These are phyloP conservation scores for Onychomys leucogaster DNA, from an alignment of 2,797 vertebrate species.

Conservation along the genomic window DNA sequence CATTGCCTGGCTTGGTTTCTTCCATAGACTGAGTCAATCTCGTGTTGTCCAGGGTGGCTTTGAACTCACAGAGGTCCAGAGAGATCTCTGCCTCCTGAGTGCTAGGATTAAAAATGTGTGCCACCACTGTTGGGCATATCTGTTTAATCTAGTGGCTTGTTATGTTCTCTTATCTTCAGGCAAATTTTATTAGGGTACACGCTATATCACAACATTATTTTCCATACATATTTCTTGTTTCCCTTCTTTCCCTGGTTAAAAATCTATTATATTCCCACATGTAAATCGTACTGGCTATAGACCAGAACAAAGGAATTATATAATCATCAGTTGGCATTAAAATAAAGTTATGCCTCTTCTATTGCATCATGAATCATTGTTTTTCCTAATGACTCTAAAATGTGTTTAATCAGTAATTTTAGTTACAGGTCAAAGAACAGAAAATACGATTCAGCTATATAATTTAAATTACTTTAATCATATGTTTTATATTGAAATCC, in stretches of 20 bases:
- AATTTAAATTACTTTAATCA: conserved; percentile 33
- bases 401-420: conserved; percentile 15
- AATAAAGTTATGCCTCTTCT: conserved; percentile 43
- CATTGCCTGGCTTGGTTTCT: too few relatives aligned
- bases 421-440: not conserved
- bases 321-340: conserved; percentile 47
- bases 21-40: too few relatives aligned
- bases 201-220: not conserved
- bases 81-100: too few relatives aligned
- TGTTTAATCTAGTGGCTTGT: too few relatives aligned
- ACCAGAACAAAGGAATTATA: conserved; percentile 11
- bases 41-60: too few relatives aligned
- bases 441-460: not conserved
- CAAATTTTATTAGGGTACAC: too few relatives aligned
- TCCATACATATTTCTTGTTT: not conserved
- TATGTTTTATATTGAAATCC: not conserved
- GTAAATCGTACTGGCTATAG: not conserved
- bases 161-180: too few relatives aligned
- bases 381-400: conserved; percentile 39
- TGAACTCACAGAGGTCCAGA: too few relatives aligned
- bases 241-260: not conserved
- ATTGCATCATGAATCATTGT: not conserved
- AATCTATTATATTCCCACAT: not conserved
- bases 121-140: too few relatives aligned
- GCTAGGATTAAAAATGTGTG: too few relatives aligned